A percentile compares a stretch with the other conserved stretches of the same genome.
These are phyloP conservation scores for Halichoerus grypus DNA, from an alignment of 2,113 vertebrate species.

Conservation along the genomic window DNA sequence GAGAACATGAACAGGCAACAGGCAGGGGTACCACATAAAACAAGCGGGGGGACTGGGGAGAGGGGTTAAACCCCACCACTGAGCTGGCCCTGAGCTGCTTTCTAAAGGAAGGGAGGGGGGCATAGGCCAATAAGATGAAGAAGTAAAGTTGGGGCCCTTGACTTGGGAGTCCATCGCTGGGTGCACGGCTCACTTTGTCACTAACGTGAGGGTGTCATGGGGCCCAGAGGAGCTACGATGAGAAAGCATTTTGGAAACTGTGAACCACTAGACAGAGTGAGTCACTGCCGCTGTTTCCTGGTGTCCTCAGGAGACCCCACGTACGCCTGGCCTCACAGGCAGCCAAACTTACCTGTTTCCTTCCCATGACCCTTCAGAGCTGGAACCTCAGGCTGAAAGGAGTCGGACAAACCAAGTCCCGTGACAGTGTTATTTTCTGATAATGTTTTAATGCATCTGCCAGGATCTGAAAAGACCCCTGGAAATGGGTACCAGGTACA, in stretches of 20 bases:
- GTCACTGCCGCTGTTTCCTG: neutral
- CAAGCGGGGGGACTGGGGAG: neutral
- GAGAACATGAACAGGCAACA: neutral
- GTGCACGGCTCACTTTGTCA: neutral
- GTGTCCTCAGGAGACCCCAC: neutral
- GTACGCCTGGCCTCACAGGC: neutral
- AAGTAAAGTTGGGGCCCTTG: neutral
- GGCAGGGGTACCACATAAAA: neutral
- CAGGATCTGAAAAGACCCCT: neutral
- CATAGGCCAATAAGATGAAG: neutral
- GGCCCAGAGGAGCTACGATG: neutral
- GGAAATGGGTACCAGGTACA: neutral
- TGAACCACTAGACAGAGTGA: neutral
- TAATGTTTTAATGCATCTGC: neutral
- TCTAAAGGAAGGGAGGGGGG: neutral
- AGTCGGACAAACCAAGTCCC: neutral
- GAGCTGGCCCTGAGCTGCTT: neutral
- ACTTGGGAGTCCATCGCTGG: neutral
- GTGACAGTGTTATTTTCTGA: neutral
- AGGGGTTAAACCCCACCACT: neutral
- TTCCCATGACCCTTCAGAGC: neutral
- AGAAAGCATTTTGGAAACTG: neutral
- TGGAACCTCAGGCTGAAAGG: neutral
- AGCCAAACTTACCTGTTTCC: neutral
- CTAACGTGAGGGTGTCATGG: neutral